A percentile compares a stretch with the other conserved stretches of the same genome.
phyloP scores from a whole-genome alignment of 2,113 vertebrate species.

The Cricetomys ansorgei region DNA sequence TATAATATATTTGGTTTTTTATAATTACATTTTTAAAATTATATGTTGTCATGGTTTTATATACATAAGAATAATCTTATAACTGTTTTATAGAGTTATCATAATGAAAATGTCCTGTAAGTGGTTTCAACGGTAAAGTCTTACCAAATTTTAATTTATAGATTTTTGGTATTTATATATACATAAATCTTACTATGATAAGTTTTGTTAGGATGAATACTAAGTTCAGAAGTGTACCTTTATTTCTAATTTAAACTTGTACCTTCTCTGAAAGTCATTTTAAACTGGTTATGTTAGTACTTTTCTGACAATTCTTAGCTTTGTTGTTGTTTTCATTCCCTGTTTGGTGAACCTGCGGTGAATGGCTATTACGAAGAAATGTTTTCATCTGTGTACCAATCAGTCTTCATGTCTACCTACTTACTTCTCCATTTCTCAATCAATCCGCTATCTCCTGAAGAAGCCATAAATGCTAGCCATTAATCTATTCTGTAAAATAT shows the following conservation, averaged over 20 bases:
- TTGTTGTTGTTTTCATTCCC: not conserved
- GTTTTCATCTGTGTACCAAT: not conserved
- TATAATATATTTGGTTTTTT: not conserved
- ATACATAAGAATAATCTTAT: not conserved
- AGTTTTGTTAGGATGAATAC: not conserved
- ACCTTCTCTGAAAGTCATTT: not conserved
- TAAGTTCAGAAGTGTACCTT: not conserved
- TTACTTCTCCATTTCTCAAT: not conserved
- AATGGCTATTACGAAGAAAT: conserved; percentile 4
- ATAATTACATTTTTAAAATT: conserved; percentile 35
- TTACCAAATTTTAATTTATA: not conserved
- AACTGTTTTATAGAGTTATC: not conserved
- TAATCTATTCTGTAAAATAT: conserved; percentile 21
- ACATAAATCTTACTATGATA: not conserved
- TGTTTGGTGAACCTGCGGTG: not conserved
- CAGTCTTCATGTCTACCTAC: not conserved
- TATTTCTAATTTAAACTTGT: not conserved
- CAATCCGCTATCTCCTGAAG: not conserved
- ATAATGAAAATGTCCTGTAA: not conserved
- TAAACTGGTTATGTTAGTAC: not conserved
- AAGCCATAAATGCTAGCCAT: not conserved
- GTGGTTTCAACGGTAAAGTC: not conserved
- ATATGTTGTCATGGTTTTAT: not conserved
- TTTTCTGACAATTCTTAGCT: not conserved
- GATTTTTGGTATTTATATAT: not conserved